Evolutionary conservation across 2,888 invertebrate species (phyloP), one percentile per base, ranked within the genome.

Genomic region (Conus canariensis): DNA sequence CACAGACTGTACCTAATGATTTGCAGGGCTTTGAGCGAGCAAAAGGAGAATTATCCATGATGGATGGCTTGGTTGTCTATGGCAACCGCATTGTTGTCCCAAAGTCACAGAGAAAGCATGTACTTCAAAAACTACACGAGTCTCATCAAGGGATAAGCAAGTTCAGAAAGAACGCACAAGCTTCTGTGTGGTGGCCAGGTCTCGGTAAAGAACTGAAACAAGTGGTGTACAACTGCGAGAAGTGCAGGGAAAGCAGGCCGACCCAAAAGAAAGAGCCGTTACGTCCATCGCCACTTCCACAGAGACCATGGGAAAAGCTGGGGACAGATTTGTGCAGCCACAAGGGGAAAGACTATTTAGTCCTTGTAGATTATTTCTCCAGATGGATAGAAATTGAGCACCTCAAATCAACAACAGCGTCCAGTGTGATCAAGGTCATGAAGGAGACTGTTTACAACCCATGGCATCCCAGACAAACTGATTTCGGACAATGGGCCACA

Each of bases 131-230:
- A 58, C 30, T 67, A 16, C 88, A 89, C 30, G 67, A 83, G 64
- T 56, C 88, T 30, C 88, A 88, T 19, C 88, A 88, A 30, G 80
- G 88, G 0, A 45, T 82, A 30, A 6, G 56, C 82, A 88, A 89
- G 64, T 83, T 67, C 56, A 88, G 88, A 64, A 64, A 89, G 45
- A 82, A 67, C 12, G 88, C 83, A 45, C 88, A 89, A 45, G 9
- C 82, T 9, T 25, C 88, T n/a, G 64, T 89, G 8, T 89, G 88
- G 85, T 89, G 85, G 88, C 88, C 85, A 83, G 88, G 88, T 22
- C 67, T 89, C 10, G 56, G 88, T 30, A 59, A 30, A 67, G 22
- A 89, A 22, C 58, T 83, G 19, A 85, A 30, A 56, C 14, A 83
- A 10, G 30, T 89, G 19, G 56, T 83, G 7, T 10, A 89, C 67